Base-by-base conservation (phyloP, 2,797 vertebrate species). In the Pangasius mekongensis region DNA sequence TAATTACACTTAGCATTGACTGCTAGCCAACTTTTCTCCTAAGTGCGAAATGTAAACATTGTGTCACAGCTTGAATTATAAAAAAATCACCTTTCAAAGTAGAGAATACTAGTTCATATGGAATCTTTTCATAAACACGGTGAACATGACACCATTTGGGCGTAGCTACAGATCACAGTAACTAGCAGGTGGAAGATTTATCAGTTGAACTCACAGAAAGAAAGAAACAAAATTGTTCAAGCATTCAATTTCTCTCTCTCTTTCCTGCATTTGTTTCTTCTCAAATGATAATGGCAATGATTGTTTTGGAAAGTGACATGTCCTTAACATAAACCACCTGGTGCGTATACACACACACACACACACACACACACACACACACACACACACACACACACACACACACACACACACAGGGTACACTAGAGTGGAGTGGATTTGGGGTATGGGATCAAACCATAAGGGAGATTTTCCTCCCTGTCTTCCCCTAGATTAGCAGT, bases 241-340 rank as follows among this genome's bases (percentile, higher is more conserved):
- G 43, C 0, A 78, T 22, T 52, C 18, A 47, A 33, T 86, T 36
- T 83, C 56, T 52, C 24, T 83, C 87, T 82, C 56, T 33, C 20
- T 56, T 1, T 52, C 24, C 43, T 3, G 54, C 14, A 33, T 80
- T 67, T 83, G 76, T 89, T 88, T 78, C 85, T 67, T 92, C 47
- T 90, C 74, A 87, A 86, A 90, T 90, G 87, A 76, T 82, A 87
- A 80, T 76, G 82, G 39, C 76, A 56, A 85, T n/a, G 85, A 78
- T 60, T 58, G 47, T 62, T 18, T 7, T 39, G 54, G 66, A 78
- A 56, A 78, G 64, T 74, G 89, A 90, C 90, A 89, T 91, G 89
- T 91, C 88, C 88, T 85, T 87, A 89, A 90, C 84, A 90, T 93
- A 91, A 92, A 66, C 82, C 91, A 92, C 88, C 90, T 92, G 92